Evolutionary conservation across 2,113 vertebrate species (phyloP).

Genomic region (Hippocampus zosterae): DNA sequence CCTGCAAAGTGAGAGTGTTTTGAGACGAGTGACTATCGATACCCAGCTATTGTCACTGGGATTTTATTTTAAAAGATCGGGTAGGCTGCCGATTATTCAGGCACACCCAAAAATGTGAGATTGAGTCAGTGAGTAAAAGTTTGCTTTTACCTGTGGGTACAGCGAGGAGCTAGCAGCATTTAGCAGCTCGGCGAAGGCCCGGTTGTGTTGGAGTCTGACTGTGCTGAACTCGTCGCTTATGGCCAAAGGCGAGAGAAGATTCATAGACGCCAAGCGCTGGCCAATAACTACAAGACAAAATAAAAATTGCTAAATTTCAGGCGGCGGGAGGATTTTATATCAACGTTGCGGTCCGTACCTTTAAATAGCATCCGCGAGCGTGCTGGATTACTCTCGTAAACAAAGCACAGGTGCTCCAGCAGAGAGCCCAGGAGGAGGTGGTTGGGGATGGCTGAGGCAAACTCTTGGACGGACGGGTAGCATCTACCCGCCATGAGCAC

Average conservation of each 20-base stretch:
- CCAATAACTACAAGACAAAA: constrained; percentile 77
- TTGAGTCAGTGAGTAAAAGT: too few relatives aligned
- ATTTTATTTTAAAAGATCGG: too few relatives aligned
- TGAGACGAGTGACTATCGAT: too few relatives aligned
- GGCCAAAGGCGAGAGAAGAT: constrained; percentile 86
- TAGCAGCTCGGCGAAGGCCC: constrained; percentile 87
- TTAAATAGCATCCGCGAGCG: constrained; percentile 84
- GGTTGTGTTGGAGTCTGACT: constrained; percentile 87
- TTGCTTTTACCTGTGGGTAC: constrained; percentile 61
- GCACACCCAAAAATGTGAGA: too few relatives aligned
- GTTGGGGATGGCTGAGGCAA: constrained; percentile 88
- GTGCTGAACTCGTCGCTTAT: constrained; percentile 94
- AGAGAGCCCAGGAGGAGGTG: constrained; percentile 90
- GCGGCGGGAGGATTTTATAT: background rate
- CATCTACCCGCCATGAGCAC: constrained; percentile 69
- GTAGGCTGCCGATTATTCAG: too few relatives aligned
- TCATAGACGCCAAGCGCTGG: constrained; percentile 84
- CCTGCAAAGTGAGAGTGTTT: constrained; percentile 43
- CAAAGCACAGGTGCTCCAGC: constrained; percentile 89
- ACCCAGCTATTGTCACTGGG: too few relatives aligned
- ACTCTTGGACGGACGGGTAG: constrained; percentile 71
- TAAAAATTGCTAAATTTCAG: background rate
- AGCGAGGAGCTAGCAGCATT: constrained; percentile 67
- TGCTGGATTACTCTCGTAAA: constrained; percentile 82
- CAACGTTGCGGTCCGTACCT: constrained; percentile 61